phyloP scores from a whole-genome alignment of 2,797 vertebrate genomes.

The Muscicapa striata region DNA sequence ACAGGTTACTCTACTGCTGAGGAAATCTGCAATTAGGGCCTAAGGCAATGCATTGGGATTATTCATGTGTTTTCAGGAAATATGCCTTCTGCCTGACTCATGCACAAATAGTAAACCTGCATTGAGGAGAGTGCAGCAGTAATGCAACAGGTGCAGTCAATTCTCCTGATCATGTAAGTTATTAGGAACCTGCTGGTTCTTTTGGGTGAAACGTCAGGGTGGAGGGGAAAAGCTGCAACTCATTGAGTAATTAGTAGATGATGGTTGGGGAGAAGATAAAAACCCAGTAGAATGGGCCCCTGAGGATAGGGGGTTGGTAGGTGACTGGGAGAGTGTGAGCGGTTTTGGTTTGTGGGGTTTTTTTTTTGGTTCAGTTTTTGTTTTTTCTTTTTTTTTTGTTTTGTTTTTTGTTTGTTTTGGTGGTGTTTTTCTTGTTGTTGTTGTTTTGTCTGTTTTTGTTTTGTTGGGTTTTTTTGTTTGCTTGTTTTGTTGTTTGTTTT shows the following conservation, averaged over 20 bases:
- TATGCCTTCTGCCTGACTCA: neutral
- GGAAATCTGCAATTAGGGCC: neutral
- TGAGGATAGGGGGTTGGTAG: accelerated
- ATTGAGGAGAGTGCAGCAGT: accelerated
- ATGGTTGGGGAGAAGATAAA: neutral
- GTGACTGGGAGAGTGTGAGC: accelerated
- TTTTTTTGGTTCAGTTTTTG: no score
- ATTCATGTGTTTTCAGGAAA: neutral
- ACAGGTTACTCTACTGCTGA: neutral
- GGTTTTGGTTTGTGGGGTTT: neutral
- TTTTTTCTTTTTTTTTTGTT: no score
- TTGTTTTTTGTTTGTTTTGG: no score
- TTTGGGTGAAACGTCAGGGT: neutral
- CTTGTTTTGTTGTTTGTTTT: neutral
- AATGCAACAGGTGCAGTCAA: neutral
- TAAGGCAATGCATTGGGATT: neutral
- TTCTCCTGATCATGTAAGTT: accelerated
- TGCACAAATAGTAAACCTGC: neutral
- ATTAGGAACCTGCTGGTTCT: neutral
- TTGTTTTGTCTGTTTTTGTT: neutral
- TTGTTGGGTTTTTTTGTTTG: no score
- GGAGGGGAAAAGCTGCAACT: neutral
- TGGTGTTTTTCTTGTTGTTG: neutral
- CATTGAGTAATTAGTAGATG: neutral
- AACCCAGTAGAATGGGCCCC: accelerated